phyloP scores from a whole-genome alignment of 2,113 vertebrate species.

The Nerophis lumbriciformis region DNA sequence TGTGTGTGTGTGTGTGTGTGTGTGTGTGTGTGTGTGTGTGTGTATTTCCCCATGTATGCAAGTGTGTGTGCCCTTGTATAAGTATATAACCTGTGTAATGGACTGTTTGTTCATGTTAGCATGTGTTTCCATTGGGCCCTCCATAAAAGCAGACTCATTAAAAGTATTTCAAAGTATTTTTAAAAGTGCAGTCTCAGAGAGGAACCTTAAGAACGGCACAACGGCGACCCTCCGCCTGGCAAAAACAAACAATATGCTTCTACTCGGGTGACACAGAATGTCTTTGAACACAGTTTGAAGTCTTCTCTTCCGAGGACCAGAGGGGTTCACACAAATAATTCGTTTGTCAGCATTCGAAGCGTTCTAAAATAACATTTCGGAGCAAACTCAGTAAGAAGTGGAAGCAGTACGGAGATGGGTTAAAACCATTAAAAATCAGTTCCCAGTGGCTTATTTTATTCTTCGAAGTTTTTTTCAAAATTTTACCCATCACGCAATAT shows the following conservation, averaged over 20 bases:
- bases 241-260: constrained; percentile 64
- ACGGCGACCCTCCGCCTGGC: constrained; percentile 6
- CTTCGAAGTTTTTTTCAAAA: no score
- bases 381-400: no score
- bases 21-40: no score
- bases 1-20: no score
- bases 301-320: constrained; percentile 16
- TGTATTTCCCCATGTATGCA: no score
- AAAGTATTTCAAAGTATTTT: background rate
- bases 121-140: background rate
- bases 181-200: constrained; percentile 17
- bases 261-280: constrained; percentile 44
- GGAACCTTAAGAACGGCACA: background rate
- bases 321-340: background rate
- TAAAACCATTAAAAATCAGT: no score
- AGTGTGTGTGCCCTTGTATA: constrained; percentile 11
- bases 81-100: constrained; percentile 21
- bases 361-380: no score
- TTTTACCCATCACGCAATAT: no score
- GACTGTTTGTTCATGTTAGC: no score
- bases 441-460: no score
- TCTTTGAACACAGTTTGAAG: constrained; percentile 44
- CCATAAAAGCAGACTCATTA: background rate
- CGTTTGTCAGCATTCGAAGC: no score
- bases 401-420: no score